Conservation (phyloP, 2,797 vertebrate genomes). For the Helostoma temminkii region DNA sequence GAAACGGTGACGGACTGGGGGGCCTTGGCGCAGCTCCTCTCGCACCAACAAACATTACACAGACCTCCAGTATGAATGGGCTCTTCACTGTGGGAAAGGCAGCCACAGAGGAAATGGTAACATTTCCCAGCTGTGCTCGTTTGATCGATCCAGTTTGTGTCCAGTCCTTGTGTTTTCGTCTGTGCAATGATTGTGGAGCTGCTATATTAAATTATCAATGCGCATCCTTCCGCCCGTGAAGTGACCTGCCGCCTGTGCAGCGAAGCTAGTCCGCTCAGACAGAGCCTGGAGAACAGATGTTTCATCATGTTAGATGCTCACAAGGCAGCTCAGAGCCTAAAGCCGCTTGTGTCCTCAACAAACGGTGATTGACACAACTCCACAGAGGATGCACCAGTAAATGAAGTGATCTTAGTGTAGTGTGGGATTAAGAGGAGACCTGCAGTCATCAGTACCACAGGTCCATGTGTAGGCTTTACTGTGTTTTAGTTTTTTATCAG, state of each 20-base stretch:
- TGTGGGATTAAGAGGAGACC: constrained; percentile 3
- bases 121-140: constrained; percentile 2
- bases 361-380: constrained; percentile 20
- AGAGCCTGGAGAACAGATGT: constrained; percentile 4
- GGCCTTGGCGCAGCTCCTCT: constrained; percentile 57
- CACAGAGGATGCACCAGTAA: background rate
- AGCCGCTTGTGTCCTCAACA: constrained; percentile 26
- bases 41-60: constrained; percentile 60
- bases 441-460: background rate
- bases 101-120: background rate
- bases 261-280: constrained; percentile 30
- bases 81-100: constrained; percentile 17
- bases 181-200: constrained; percentile 39
- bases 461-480: background rate
- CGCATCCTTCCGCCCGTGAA: constrained; percentile 72
- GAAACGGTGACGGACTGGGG: constrained; percentile 14
- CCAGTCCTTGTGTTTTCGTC: constrained; percentile 24
- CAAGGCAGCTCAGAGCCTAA: constrained; percentile 24
- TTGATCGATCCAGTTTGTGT: constrained; percentile 1
- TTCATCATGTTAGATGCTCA: constrained; percentile 17
- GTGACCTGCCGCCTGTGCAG: constrained; percentile 54
- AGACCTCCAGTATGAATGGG: constrained; percentile 51
- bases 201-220: constrained; percentile 80
- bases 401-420: background rate
- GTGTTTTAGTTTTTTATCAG: background rate